Evolutionary conservation across 2,113 vertebrate species (phyloP).

Genomic region (Periophthalmodon schlosseri): DNA sequence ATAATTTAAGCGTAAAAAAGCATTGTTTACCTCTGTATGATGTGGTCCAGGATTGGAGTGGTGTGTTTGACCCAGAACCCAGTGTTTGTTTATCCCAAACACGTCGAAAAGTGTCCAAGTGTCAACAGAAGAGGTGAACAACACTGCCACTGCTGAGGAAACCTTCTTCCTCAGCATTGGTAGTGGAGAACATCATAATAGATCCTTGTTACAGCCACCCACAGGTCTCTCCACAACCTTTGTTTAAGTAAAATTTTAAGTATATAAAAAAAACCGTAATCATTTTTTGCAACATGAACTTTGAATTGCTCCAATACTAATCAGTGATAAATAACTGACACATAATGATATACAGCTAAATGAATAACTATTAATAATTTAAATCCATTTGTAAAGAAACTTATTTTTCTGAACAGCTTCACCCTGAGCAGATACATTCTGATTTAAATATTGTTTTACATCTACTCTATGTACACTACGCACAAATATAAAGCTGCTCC

Average conservation of each 20-base stretch:
- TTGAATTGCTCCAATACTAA: no score
- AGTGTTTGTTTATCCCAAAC: constrained; percentile 14
- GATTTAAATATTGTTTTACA: neutral
- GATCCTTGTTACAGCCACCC: neutral
- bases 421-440: no score
- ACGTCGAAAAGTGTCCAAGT: neutral
- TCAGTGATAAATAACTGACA: neutral
- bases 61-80: neutral
- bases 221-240: constrained; percentile 14
- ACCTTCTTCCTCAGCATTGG: neutral
- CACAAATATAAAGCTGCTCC: constrained; percentile 19
- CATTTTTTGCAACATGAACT: no score
- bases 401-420: no score
- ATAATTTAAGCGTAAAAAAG: neutral
- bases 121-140: constrained; percentile 7
- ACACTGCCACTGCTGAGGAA: neutral
- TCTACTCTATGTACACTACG: constrained; percentile 26
- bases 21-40: neutral
- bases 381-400: no score
- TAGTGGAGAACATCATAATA: neutral
- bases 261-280: no score
- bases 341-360: no score
- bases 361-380: no score
- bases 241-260: neutral
- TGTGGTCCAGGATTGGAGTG: neutral